Evolutionary conservation across 2,113 vertebrate genomes (phyloP), one percentile per base, ranked within the genome.

Genomic region (Salvelinus sp.): DNA sequence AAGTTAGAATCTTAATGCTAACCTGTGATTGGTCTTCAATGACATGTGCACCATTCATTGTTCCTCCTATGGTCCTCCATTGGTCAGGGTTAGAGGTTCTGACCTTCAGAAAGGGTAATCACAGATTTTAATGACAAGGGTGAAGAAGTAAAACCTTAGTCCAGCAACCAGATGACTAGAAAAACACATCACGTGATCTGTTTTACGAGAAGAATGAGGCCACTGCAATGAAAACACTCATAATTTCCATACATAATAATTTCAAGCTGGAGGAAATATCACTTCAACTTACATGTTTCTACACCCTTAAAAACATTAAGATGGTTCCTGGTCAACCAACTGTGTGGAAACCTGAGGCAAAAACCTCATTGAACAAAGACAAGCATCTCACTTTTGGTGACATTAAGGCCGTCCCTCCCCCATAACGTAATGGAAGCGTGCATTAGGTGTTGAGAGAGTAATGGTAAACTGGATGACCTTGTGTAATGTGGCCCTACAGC

Each of bases 151-250:
- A 65, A 77, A 70, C 65, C 18, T 70, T 58, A 66, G 48, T 65
- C 60, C 44, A 16, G 58, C n/a, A 44, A 58, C 7, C 28, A 67
- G 65, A 69, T 30, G 48, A 58, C 66, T 75, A 28, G 33, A 75
- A 69, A 48, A 75, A 69, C 65, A 75, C 48, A 69, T 69, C 74
- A 75, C 50, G 28, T 75, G 74, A 69, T 75, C 74, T 33, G 50
- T 50, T 69, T 69, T 16, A 69, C 65, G 12, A 69, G 74, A 23
- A 47, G 48, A 68, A 68, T 75, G 27, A 66, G 47, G 18, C 47
- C 50, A 30, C 25, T 22, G 65, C 47, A 69, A 58, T 30, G 63
- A 66, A 74, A 74, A 74, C 72, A 66, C 44, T 28, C 63, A 50
- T 50, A 9, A 74, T 74, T 66, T 74, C 72, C 72, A 74, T 30